A percentile compares a stretch with the other conserved stretches of the same genome.
Evolutionary conservation across 2,113 vertebrate genomes (phyloP).

Genomic region (Oryzias woworae): DNA sequence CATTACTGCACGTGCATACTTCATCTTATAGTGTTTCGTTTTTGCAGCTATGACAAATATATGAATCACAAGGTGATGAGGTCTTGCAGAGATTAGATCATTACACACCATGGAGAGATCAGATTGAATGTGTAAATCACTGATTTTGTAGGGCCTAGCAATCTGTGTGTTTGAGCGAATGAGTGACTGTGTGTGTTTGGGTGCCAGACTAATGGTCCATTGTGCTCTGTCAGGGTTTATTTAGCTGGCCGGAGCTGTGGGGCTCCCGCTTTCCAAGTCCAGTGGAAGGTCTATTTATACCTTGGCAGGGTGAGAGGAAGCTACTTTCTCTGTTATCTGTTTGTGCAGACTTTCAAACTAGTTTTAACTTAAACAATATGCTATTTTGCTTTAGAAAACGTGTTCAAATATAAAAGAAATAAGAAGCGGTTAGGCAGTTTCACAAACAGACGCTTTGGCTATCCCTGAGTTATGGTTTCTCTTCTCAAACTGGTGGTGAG

Average conservation of each 20-base stretch:
- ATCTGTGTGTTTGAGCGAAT: constrained; percentile 16
- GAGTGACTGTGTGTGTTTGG: constrained; percentile 21
- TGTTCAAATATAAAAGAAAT: background rate
- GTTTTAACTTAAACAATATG: constrained; percentile 13
- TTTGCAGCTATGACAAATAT: constrained; percentile 59
- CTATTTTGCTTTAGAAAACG: background rate
- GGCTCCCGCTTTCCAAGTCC: constrained; percentile 52
- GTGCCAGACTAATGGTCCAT: constrained; percentile 60
- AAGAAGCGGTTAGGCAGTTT: constrained; percentile 7
- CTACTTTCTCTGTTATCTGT: constrained; percentile 32
- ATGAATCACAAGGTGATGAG: constrained; percentile 70
- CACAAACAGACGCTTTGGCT: constrained; percentile 16
- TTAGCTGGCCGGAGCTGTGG: constrained; percentile 48
- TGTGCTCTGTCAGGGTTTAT: constrained; percentile 68
- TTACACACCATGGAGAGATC: constrained; percentile 53
- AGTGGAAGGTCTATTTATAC: constrained; percentile 60
- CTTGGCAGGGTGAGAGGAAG: constrained; percentile 45
- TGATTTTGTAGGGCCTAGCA: constrained; percentile 31
- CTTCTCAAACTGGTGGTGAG: constrained; percentile 54
- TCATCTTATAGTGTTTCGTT: constrained; percentile 28
- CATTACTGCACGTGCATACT: too few relatives aligned
- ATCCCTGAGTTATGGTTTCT: constrained; percentile 41
- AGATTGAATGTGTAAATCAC: constrained; percentile 61
- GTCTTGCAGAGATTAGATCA: constrained; percentile 69
- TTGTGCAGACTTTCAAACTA: constrained; percentile 13